Conservation (phyloP, 2,888 invertebrate species). For the Sesamia inferens region DNA sequence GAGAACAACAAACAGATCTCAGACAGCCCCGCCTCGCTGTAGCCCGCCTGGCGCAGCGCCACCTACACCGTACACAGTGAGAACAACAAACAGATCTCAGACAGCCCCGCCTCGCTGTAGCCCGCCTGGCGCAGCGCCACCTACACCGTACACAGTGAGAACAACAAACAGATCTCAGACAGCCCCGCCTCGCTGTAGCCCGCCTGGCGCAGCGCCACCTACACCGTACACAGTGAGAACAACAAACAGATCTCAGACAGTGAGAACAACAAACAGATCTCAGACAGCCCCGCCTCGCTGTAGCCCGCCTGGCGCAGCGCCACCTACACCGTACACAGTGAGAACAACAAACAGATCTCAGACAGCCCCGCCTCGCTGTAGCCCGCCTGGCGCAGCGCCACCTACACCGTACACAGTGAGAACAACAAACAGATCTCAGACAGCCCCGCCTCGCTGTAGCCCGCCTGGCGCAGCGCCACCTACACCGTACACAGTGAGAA, state of each 20-base stretch:
- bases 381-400: slow-evolving; percentile 96
- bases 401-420: slow-evolving; percentile 81
- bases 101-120: slow-evolving; percentile 96
- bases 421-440: slow-evolving; percentile 93
- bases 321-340: slow-evolving; percentile 86
- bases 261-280: slow-evolving; percentile 90
- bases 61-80: slow-evolving; percentile 85
- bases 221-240: slow-evolving; percentile 48
- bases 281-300: slow-evolving; percentile 96
- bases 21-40: slow-evolving; percentile 96
- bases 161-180: slow-evolving; percentile 93
- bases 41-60: slow-evolving; percentile 96
- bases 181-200: slow-evolving; percentile 97
- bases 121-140: slow-evolving; percentile 96
- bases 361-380: slow-evolving; percentile 96
- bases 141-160: slow-evolving; percentile 78
- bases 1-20: slow-evolving; percentile 92
- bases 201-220: slow-evolving; percentile 95
- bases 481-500: slow-evolving; percentile 73
- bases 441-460: slow-evolving; percentile 97
- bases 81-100: slow-evolving; percentile 92
- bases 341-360: slow-evolving; percentile 92
- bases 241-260: too few species aligned
- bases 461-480: slow-evolving; percentile 95
- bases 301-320: slow-evolving; percentile 97